Conservation (phyloP, 1,140 invertebrate species). For the Drosophila truncata region DNA sequence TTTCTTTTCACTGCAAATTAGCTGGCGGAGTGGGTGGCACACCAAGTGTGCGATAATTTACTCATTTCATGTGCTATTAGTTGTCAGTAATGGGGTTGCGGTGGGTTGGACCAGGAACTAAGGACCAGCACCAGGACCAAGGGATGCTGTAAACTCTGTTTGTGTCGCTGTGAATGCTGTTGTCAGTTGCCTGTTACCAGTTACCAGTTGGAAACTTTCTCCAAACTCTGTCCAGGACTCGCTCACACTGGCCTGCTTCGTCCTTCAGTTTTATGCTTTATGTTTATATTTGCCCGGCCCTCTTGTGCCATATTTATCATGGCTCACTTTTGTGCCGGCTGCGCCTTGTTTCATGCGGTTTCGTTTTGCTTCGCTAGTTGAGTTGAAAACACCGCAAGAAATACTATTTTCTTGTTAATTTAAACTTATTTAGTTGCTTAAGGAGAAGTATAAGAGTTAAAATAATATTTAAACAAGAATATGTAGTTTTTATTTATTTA, state of each 20-base stretch:
- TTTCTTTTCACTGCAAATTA: slow-evolving; percentile 77
- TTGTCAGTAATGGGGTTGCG: slow-evolving; percentile 50
- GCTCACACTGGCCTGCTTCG: slow-evolving; percentile 6
- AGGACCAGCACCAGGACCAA: background rate
- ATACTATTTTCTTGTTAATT: background rate
- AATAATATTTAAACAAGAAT: background rate
- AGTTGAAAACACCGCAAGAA: background rate
- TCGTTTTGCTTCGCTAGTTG: slow-evolving; percentile 16
- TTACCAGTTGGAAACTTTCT: slow-evolving; percentile 35
- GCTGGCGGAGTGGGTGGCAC: slow-evolving; percentile 39
- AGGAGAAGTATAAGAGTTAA: background rate
- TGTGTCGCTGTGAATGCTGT: slow-evolving; percentile 42
- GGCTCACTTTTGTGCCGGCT: slow-evolving; percentile 62
- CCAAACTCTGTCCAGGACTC: slow-evolving; percentile 28
- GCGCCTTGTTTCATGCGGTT: slow-evolving; percentile 37
- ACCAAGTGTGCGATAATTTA: slow-evolving; percentile 71
- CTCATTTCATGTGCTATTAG: slow-evolving; percentile 81
- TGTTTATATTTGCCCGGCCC: slow-evolving; percentile 44
- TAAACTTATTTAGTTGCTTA: background rate
- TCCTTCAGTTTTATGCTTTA: slow-evolving; percentile 61
- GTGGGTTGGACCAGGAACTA: background rate
- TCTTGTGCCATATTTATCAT: slow-evolving; percentile 69
- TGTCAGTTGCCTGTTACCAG: slow-evolving; percentile 31
- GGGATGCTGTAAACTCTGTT: slow-evolving; percentile 35
- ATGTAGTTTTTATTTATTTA: background rate